These are phyloP conservation scores for Sabatieria punctata DNA, from an alignment of 2,888 invertebrate genomes.

Conservation along the genomic window DNA sequence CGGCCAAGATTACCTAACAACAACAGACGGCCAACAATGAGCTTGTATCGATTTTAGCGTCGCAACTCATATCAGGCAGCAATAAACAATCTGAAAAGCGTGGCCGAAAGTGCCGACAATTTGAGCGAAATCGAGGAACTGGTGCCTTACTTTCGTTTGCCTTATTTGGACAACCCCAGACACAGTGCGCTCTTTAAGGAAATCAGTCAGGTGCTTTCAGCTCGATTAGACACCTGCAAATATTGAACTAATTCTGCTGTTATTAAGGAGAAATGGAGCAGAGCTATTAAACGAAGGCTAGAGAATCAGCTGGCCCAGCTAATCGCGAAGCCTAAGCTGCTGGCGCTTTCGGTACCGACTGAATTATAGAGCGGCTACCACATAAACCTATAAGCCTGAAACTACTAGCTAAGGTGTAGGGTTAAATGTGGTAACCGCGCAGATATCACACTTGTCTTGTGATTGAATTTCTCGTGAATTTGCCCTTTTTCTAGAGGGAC, in stretches of 20 bases:
- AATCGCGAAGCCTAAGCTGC: too few relatives aligned
- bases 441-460: too few relatives aligned
- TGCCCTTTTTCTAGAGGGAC: too few relatives aligned
- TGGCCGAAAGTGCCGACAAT: slow-evolving; percentile 31
- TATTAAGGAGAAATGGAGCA: not conserved
- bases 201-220: slow-evolving; percentile 34
- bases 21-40: too few relatives aligned
- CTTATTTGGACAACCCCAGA: slow-evolving; percentile 41
- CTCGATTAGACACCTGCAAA: not conserved
- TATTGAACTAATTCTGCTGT: not conserved
- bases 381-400: too few relatives aligned
- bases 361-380: too few relatives aligned
- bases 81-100: not conserved
- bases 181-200: slow-evolving; percentile 41
- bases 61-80: not conserved
- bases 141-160: slow-evolving; percentile 42
- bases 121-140: slow-evolving; percentile 41
- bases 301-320: slow-evolving; percentile 12
- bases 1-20: too few relatives aligned
- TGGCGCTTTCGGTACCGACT: too few relatives aligned
- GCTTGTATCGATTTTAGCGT: not conserved
- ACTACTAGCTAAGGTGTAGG: too few relatives aligned
- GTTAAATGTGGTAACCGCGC: too few relatives aligned
- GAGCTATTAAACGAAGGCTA: not conserved
- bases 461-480: too few relatives aligned